Conservation (phyloP, 2,113 vertebrate species). For the Forbesichthys papilliferus region DNA sequence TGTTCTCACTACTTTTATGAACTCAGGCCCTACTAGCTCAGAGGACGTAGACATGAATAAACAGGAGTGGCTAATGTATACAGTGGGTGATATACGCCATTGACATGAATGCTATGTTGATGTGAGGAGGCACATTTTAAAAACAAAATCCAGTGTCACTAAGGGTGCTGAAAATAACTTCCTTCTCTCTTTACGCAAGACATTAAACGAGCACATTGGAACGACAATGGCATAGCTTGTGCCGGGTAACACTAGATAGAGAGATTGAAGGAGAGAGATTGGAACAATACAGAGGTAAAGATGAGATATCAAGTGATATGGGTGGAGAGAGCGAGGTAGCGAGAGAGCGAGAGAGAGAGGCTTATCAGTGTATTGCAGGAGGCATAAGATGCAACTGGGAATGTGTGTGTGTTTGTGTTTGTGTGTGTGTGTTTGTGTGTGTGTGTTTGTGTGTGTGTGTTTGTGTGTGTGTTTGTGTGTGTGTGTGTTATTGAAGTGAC, state of each 20-base stretch:
- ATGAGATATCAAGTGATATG: not conserved
- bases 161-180: too few species aligned
- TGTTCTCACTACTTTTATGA: too few species aligned
- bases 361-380: conserved; percentile 74
- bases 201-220: too few species aligned
- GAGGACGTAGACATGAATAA: too few species aligned
- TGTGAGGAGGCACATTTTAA: too few species aligned
- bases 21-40: too few species aligned
- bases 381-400: conserved; percentile 69
- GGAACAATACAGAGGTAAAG: not conserved
- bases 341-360: conserved; percentile 8
- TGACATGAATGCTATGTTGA: too few species aligned
- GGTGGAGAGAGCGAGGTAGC: conserved; percentile 1
- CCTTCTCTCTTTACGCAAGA: too few species aligned
- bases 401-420: conserved; percentile 29
- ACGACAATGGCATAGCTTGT: too few species aligned
- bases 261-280: not conserved
- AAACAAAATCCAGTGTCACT: too few species aligned
- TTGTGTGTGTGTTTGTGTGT: conserved; percentile 22
- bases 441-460: conserved; percentile 27
- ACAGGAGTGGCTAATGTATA: too few species aligned
- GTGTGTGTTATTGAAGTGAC: conserved; percentile 71
- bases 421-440: conserved; percentile 50
- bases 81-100: too few species aligned
- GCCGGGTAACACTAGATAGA: not conserved